Conservation (phyloP, 2,888 invertebrate genomes). For the Sinohyriopsis cumingii region DNA sequence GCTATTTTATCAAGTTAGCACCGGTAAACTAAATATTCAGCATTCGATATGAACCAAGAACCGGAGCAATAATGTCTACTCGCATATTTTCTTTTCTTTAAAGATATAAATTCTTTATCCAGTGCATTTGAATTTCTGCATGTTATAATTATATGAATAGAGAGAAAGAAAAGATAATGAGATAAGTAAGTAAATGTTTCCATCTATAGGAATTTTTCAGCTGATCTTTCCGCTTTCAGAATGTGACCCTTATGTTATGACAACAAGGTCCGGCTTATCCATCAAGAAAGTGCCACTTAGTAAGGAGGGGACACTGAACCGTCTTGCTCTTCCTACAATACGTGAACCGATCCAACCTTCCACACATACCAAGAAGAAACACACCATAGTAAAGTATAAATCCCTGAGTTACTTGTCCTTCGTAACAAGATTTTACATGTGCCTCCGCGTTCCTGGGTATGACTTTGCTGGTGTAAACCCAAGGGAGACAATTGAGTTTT, state of each 20-base stretch:
- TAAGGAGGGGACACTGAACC: conserved; percentile 26
- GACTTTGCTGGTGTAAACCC: conserved; percentile 41
- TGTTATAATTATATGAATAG: not conserved
- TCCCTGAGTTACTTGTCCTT: conserved; percentile 56
- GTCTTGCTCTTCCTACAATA: conserved; percentile 2
- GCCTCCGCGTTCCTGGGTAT: conserved; percentile 42
- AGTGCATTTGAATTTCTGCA: not conserved
- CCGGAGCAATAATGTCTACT: no score
- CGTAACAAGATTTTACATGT: conserved; percentile 56
- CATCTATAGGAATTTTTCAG: no score
- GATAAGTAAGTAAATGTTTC: no score
- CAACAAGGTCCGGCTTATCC: conserved; percentile 59
- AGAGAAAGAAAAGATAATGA: no score
- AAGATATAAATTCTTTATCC: not conserved
- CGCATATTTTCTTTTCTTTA: no score
- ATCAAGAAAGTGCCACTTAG: conserved; percentile 49
- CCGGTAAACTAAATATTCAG: no score
- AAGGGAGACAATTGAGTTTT: conserved; percentile 27
- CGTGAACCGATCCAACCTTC: conserved; percentile 12
- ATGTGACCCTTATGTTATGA: conserved; percentile 55
- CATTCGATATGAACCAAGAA: no score
- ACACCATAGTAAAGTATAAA: conserved; percentile 27
- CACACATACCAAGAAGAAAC: conserved; percentile 14
- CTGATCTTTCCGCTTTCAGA: conserved; percentile 33
- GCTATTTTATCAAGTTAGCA: no score